A percentile compares a stretch with the other conserved stretches of the same genome.
Evolutionary conservation across 2,888 invertebrate species (phyloP).

Genomic region (Nemurella pictetii): DNA sequence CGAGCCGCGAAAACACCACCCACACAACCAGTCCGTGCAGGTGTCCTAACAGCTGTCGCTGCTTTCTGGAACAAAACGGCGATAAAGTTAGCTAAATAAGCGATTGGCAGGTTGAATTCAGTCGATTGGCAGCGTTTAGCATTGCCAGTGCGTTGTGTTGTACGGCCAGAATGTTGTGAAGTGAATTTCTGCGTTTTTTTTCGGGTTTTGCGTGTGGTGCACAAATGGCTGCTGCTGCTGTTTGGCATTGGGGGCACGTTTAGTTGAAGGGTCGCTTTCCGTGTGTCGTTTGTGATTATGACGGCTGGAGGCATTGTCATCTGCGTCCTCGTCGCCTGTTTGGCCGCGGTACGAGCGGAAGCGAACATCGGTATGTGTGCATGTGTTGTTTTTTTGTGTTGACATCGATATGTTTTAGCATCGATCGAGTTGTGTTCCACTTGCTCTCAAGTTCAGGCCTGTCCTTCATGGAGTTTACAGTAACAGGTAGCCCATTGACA

Average conservation of each 20-base stretch:
- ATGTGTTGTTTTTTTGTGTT: not conserved
- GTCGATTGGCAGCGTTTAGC: not conserved
- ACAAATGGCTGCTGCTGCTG: not conserved
- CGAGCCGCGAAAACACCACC: not conserved
- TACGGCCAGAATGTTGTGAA: not conserved
- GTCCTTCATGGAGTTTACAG: not conserved
- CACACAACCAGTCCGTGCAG: not conserved
- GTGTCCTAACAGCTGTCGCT: not conserved
- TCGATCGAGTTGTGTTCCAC: not conserved
- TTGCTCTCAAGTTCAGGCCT: too few species aligned
- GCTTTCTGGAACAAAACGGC: not conserved
- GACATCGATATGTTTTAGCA: not conserved
- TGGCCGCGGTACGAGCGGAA: not conserved
- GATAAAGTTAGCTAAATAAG: not conserved
- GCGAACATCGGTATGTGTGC: not conserved
- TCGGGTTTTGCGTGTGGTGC: not conserved
- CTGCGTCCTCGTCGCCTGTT: not conserved
- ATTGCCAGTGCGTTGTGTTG: not conserved
- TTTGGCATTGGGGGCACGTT: not conserved
- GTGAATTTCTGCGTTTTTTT: not conserved
- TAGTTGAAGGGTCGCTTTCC: not conserved
- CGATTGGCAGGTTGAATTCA: not conserved
- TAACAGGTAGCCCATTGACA: not conserved
- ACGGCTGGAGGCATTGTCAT: not conserved
- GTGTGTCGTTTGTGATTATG: not conserved